These are phyloP conservation scores for Peromyscus nudipes DNA, from an alignment of 2,797 vertebrate genomes.

Conservation along the genomic window DNA sequence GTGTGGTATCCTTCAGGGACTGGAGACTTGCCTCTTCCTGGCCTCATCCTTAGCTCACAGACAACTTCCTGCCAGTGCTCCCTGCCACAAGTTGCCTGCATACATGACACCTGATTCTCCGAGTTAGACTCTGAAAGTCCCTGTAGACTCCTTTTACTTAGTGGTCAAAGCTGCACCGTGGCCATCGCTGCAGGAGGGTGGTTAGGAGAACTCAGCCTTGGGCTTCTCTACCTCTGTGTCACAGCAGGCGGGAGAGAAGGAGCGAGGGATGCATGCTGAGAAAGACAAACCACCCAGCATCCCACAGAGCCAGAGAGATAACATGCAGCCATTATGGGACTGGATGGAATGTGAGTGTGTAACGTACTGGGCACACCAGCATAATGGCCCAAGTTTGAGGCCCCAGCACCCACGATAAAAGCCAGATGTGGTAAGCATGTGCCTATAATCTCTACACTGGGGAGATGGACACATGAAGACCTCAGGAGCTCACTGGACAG, in stretches of 20 bases:
- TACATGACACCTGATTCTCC: not conserved
- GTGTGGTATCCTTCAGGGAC: not conserved
- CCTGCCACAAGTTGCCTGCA: not conserved
- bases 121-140: not conserved
- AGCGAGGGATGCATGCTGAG: not conserved
- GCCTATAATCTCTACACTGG: not conserved
- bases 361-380: not conserved
- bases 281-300: not conserved
- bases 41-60: not conserved
- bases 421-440: not conserved
- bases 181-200: not conserved
- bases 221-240: not conserved
- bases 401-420: not conserved
- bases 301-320: not conserved
- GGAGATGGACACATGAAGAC: not conserved
- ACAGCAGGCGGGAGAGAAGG: not conserved
- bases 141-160: not conserved
- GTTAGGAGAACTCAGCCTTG: not conserved
- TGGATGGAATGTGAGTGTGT: too few species aligned
- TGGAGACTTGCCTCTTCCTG: not conserved
- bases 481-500: not conserved
- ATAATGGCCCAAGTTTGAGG: not conserved
- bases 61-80: not conserved
- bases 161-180: not conserved
- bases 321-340: not conserved